Percentiles rank a stretch among this genome's conserved stretches.
Evolutionary conservation across 1,140 invertebrate genomes (phyloP).

Genomic region (Liolophura sinensis): DNA sequence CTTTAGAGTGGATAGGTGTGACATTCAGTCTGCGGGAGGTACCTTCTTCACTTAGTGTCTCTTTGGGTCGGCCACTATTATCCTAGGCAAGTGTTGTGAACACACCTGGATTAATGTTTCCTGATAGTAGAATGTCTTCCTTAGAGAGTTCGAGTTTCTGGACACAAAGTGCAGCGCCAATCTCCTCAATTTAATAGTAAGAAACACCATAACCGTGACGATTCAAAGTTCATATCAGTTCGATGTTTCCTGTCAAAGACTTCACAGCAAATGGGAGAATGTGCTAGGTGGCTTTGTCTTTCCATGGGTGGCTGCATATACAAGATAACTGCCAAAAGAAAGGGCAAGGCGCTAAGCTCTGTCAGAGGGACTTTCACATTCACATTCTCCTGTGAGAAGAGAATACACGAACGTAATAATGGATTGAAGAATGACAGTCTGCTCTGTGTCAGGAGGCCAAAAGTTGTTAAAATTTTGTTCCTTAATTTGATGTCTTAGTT

Average conservation of each 20-base stretch:
- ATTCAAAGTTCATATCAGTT: slow-evolving; percentile 19
- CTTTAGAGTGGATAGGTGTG: slow-evolving; percentile 3
- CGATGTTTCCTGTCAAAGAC: slow-evolving; percentile 18
- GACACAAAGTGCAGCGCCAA: no score
- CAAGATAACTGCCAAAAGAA: no score
- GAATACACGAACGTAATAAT: no score
- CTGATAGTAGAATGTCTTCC: no score
- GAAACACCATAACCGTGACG: slow-evolving; percentile 15
- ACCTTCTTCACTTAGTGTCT: slow-evolving; percentile 10
- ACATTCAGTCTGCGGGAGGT: slow-evolving; percentile 13
- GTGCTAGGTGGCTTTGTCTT: no score
- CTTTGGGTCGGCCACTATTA: slow-evolving; percentile 12
- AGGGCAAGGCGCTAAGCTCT: no score
- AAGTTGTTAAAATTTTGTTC: slow-evolving; percentile 6
- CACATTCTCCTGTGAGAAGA: neutral
- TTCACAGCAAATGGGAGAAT: slow-evolving; percentile 13
- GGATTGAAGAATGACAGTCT: slow-evolving; percentile 4
- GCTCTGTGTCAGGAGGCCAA: slow-evolving; percentile 16
- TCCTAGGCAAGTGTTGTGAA: slow-evolving; percentile 6
- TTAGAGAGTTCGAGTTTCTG: no score
- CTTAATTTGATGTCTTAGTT: slow-evolving; percentile 11
- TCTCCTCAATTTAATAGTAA: slow-evolving; percentile 11
- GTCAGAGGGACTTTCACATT: no score
- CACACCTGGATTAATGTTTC: slow-evolving; percentile 4
- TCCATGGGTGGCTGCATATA: no score